A percentile compares a stretch with the other conserved stretches of the same genome.
Conservation (phyloP, 2,888 invertebrate genomes). For the Acrobasis consociella region DNA sequence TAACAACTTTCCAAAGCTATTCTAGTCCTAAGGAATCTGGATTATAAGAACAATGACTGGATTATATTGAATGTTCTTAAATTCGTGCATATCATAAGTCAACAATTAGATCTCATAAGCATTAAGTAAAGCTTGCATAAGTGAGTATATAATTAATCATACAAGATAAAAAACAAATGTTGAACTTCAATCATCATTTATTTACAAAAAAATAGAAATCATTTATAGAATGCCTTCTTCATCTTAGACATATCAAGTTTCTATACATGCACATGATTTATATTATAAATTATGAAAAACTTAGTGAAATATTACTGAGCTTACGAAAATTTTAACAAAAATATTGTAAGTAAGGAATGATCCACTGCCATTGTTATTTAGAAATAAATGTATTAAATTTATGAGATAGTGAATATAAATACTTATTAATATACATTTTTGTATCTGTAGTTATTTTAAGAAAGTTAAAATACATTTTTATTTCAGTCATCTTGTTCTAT, state of each 20-base stretch:
- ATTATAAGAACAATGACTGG: conserved; percentile 38
- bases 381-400: conserved; percentile 27
- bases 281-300: conserved; percentile 25
- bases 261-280: conserved; percentile 66
- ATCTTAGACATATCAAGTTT: conserved; percentile 48
- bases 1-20: conserved; percentile 49
- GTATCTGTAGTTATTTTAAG: conserved; percentile 29
- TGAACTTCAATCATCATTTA: conserved; percentile 61
- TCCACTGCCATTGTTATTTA: conserved; percentile 45
- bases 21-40: conserved; percentile 55
- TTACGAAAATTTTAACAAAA: conserved; percentile 3
- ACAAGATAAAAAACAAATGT: conserved; percentile 27
- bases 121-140: conserved; percentile 34
- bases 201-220: conserved; percentile 79
- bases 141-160: neutral
- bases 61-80: conserved; percentile 24
- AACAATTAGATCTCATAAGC: conserved; percentile 50
- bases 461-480: conserved; percentile 38
- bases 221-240: conserved; percentile 49
- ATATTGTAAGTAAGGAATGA: conserved; percentile 25
- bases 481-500: conserved; percentile 37
- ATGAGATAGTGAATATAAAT: conserved; percentile 27
- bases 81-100: conserved; percentile 33
- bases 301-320: conserved; percentile 12
- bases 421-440: conserved; percentile 25